Conservation (phyloP, 2,113 vertebrate species). For the Grantiella picta region DNA sequence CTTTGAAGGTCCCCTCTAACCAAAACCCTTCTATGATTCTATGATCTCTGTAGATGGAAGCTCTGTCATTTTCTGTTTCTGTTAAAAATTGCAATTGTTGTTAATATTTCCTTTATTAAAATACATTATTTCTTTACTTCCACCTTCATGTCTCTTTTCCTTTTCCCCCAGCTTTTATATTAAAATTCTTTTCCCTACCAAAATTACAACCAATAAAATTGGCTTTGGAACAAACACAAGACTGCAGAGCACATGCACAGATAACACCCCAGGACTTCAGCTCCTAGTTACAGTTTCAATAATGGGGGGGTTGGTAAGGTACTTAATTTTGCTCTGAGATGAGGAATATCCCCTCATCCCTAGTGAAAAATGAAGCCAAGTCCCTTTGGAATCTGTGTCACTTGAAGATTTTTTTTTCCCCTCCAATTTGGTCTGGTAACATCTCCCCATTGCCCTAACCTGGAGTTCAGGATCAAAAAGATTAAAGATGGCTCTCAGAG, state of each 20-base stretch:
- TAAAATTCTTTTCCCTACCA: not conserved
- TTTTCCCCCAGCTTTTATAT: not conserved
- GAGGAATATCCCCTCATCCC: not conserved
- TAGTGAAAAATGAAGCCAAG: not conserved
- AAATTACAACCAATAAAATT: not conserved
- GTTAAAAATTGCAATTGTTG: not conserved
- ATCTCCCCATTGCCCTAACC: not conserved
- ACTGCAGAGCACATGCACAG: not conserved
- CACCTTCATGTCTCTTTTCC: not conserved
- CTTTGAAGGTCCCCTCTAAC: not conserved
- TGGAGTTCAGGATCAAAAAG: not conserved
- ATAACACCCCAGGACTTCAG: not conserved
- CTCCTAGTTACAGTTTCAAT: not conserved
- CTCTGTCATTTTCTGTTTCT: not conserved
- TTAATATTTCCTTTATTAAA: not conserved
- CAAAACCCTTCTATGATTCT: not conserved
- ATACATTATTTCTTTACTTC: not conserved
- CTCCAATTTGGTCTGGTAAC: not conserved
- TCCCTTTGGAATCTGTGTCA: not conserved
- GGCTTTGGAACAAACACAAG: not conserved
- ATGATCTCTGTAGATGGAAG: not conserved
- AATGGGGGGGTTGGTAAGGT: not conserved
- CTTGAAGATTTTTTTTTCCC: not conserved
- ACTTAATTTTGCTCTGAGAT: not conserved
- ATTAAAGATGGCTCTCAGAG: not conserved